Evolutionary conservation across 1,140 invertebrate genomes (phyloP).

Genomic region (Drosophila nannoptera): DNA sequence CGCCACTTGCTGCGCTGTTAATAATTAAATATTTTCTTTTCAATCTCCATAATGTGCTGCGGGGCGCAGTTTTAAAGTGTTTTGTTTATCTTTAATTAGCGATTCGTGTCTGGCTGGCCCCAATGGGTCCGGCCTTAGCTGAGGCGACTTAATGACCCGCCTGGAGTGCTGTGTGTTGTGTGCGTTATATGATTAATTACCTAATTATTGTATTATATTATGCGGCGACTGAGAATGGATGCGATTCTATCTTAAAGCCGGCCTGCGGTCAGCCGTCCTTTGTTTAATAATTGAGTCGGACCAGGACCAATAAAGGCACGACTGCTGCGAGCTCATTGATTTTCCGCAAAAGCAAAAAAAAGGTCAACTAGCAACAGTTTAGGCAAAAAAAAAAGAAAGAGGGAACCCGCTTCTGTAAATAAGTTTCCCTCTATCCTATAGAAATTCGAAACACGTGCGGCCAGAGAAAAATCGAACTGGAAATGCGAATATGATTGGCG

Average conservation of each 20-base stretch:
- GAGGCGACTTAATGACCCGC: constrained; percentile 53
- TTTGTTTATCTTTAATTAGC: constrained; percentile 74
- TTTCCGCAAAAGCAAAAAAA: constrained; percentile 22
- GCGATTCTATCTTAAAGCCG: constrained; percentile 37
- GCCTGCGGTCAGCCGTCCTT: constrained; percentile 40
- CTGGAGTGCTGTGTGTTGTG: constrained; percentile 21
- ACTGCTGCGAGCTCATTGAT: constrained; percentile 25
- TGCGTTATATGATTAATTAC: constrained; percentile 67
- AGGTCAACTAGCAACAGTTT: constrained; percentile 49
- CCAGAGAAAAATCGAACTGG: constrained; percentile 29
- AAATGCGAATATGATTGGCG: constrained; percentile 31
- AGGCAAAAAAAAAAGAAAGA: constrained; percentile 18
- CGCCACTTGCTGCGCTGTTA: constrained; percentile 32
- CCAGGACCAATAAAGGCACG: too few relatives aligned
- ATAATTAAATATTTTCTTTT: constrained; percentile 73
- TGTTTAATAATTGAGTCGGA: constrained; percentile 50
- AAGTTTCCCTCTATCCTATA: constrained; percentile 15
- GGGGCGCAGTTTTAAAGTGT: constrained; percentile 55
- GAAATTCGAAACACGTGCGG: constrained; percentile 40
- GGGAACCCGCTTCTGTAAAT: constrained; percentile 20
- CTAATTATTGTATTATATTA: constrained; percentile 71
- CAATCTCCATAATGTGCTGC: constrained; percentile 41
- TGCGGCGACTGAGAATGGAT: constrained; percentile 43
- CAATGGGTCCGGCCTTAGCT: background rate
- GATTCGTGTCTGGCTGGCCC: constrained; percentile 25